A percentile compares a stretch with the other conserved stretches of the same genome.
These are phyloP conservation scores for Pimephales promelas DNA, from an alignment of 2,113 vertebrate species.

Conservation along the genomic window DNA sequence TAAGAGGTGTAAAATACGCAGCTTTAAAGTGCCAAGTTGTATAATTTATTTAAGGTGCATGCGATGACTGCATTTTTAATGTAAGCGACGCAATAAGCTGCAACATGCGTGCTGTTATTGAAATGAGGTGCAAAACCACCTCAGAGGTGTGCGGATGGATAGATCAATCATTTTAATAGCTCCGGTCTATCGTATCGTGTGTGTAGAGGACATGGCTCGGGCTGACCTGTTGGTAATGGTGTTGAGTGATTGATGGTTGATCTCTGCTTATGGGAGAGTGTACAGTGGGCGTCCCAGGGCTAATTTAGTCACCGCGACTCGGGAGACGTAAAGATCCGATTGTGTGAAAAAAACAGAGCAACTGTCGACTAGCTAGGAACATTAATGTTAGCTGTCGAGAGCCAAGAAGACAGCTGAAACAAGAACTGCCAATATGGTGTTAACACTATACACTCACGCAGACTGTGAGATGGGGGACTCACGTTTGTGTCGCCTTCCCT, in stretches of 20 bases:
- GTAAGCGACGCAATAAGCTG: slow-evolving; percentile 10
- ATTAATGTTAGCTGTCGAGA: neutral
- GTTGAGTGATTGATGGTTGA: slow-evolving; percentile 52
- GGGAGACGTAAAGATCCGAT: slow-evolving; percentile 11
- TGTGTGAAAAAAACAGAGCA: slow-evolving; percentile 14
- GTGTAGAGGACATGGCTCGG: slow-evolving; percentile 47
- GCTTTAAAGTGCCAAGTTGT: slow-evolving; percentile 25
- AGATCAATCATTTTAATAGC: slow-evolving; percentile 53
- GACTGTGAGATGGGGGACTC: neutral
- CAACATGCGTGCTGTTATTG: slow-evolving; percentile 3
- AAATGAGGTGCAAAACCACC: slow-evolving; percentile 20
- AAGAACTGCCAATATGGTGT: slow-evolving; percentile 8
- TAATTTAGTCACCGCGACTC: slow-evolving; percentile 41
- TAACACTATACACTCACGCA: slow-evolving; percentile 6
- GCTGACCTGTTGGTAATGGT: slow-evolving; percentile 55
- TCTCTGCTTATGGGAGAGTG: slow-evolving; percentile 12
- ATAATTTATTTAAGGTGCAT: slow-evolving; percentile 28
- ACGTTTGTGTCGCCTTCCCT: neutral
- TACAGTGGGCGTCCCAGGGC: slow-evolving; percentile 36
- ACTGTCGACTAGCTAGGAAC: neutral
- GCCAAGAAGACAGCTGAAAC: slow-evolving; percentile 1
- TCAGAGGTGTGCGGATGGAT: slow-evolving; percentile 3
- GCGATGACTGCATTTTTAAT: slow-evolving; percentile 6
- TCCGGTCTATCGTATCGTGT: slow-evolving; percentile 24
- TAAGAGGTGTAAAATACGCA: slow-evolving; percentile 4